Evolutionary conservation across 2,888 invertebrate species (phyloP), one percentile per base, ranked within the genome.

Genomic region (Lasioglossum calceatum): DNA sequence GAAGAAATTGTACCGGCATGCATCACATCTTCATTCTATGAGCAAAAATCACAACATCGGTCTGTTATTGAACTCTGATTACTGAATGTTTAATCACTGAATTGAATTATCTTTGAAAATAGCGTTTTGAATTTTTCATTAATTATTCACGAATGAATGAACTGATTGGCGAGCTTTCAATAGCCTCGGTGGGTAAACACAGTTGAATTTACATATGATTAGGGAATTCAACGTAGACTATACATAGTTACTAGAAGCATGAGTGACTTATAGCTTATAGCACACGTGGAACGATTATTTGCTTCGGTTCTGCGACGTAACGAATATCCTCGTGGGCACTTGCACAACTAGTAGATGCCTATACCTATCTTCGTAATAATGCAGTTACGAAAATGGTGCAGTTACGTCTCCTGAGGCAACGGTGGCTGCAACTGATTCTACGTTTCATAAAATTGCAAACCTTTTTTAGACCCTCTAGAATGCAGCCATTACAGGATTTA

Each of bases 381-480:
- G 93, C 92, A 93, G 93, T 94, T 94, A 94, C 92, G 92, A 93
- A 93, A 93, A 93, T 92, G 91, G 92, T 92, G 87, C 90, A 92
- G 93, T 93, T 93, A 93, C 91, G 91, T 91, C 92, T 92, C 83
- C 90, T 92, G 91, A 91, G 89, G 85, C 89, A 91, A 89, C 85
- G 84, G 79, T 77, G 80, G 77, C 88, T 82, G 80, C 80, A 27
- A 27, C 44, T 72, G 77, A 82, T 70, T 77, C 71, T 81, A 58
- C 32, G 19, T 42, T 14, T 61, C 27, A 39, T 74, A 64, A 79
- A 79, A 76, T 76, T 77, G 16, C 72, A 42, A 61, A 27, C 27
- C 10, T 42, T 42, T 14, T 27, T 14, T 14, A 4, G n/a, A 1
- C 4, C 4, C 1, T 3, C 4, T 3, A 61, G 27, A 50, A 50